Conservation (phyloP, 2,797 vertebrate species). For the Salarias fasciatus region DNA sequence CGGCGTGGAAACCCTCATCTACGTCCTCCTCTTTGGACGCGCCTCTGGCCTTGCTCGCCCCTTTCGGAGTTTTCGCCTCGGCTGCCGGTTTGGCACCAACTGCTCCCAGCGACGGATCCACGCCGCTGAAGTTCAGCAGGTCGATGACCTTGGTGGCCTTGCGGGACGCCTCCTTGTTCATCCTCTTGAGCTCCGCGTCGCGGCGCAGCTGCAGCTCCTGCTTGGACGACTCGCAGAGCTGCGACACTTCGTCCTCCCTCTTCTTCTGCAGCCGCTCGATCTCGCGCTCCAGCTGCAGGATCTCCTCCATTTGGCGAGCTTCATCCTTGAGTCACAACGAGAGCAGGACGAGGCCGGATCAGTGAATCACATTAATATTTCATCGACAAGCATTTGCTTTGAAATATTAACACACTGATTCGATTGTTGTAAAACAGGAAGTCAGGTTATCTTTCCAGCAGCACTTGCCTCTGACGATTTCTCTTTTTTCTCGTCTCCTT, state of each 20-base stretch:
- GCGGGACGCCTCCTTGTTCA: constrained; percentile 91
- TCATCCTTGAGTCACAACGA: constrained; percentile 73
- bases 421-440: too few relatives aligned
- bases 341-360: neutral
- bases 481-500: constrained; percentile 41
- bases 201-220: constrained; percentile 88
- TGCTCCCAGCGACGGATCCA: constrained; percentile 75
- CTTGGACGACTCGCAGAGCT: constrained; percentile 86
- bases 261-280: constrained; percentile 92
- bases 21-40: constrained; percentile 84
- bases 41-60: constrained; percentile 20
- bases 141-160: constrained; percentile 91
- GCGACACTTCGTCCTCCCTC: constrained; percentile 89
- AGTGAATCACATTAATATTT: too few relatives aligned
- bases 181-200: constrained; percentile 90
- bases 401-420: too few relatives aligned
- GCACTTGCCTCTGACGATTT: constrained; percentile 48
- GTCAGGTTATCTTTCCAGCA: too few relatives aligned
- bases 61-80: constrained; percentile 52
- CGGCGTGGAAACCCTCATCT: constrained; percentile 90
- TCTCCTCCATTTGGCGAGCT: constrained; percentile 91
- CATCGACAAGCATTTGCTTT: too few relatives aligned
- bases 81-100: constrained; percentile 28
- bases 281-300: constrained; percentile 90
- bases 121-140: constrained; percentile 86